Base-by-base conservation (phyloP, 2,888 invertebrate species). In the Eupithecia abbreviata region DNA sequence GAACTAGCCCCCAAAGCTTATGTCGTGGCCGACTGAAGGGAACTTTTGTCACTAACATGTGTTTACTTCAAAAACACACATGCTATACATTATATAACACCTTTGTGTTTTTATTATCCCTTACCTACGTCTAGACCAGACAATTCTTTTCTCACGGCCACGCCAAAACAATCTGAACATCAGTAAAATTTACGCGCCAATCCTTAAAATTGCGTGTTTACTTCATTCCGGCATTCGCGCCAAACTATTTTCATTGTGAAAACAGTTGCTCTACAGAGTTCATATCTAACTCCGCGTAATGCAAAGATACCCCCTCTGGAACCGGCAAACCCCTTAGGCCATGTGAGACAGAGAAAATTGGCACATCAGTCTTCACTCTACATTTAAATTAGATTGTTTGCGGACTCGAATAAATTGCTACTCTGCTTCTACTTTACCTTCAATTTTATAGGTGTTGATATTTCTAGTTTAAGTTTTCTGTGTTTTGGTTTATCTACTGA, bases 331-430 rank as follows among this genome's bases (percentile, higher is more conserved):
- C 79, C 85, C 84, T 87, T 86, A 88, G 82, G 86, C 85, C 85
- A 88, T 86, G 86, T 85, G 88, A 86, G 88, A 86, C 86, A 80
- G 85, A 85, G 88, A 89, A 88, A 90, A 90, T 90, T 90, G 89
- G 87, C 81, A 86, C 87, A 90, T 90, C 86, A 87, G 87, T 90
- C 90, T 89, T 84, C 85, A 84, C 85, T 86, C 85, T 84, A 87
- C 87, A 89, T 88, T 88, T 89, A 90, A 90, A 90, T 90, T 90
- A 90, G 88, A 90, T 88, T 89, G 89, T 87, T 90, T 90, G 90
- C 85, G 89, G 88, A 86, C 88, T 85, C 85, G 84, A 88, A 89
- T 90, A 90, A 89, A 89, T 90, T 88, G 87, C 84, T 84, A 82
- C 84, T 84, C 69, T 65, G 65, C 55, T 74, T 49, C 72, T 73